phyloP scores from a whole-genome alignment of 2,113 vertebrate species.

The Phylloscopus trochiloides region DNA sequence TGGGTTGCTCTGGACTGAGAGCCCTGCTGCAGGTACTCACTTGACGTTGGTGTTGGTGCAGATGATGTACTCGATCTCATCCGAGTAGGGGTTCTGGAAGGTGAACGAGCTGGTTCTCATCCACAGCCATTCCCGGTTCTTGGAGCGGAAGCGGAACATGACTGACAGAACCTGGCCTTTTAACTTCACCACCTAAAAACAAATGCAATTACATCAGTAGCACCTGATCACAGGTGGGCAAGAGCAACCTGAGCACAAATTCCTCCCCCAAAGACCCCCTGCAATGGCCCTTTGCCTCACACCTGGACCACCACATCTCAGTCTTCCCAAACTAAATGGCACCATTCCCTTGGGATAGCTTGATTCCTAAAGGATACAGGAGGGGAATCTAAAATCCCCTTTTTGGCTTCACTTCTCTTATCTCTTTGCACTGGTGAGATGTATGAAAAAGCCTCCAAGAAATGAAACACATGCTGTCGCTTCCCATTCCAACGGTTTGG shows the following conservation, averaged over 20 bases:
- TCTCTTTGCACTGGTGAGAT: conserved; percentile 35
- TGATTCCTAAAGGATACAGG: neutral
- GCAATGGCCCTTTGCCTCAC: neutral
- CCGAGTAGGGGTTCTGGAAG: conserved; percentile 98
- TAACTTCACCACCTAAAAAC: conserved; percentile 90
- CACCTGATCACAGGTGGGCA: neutral
- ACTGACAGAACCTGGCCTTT: conserved; percentile 97
- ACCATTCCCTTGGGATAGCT: accelerated
- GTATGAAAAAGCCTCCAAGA: conserved; percentile 6
- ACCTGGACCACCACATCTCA: neutral
- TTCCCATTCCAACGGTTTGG: neutral
- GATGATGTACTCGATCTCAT: conserved; percentile 98
- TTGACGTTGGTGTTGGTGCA: conserved; percentile 98
- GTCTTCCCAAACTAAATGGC: neutral
- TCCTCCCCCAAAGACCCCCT: neutral
- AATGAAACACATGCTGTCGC: conserved; percentile 34
- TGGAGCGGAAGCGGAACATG: conserved; percentile 96
- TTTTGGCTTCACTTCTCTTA: neutral
- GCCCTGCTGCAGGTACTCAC: conserved; percentile 72
- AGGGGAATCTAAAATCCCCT: neutral
- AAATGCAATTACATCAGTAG: neutral
- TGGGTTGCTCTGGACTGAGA: neutral
- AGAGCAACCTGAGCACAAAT: neutral
- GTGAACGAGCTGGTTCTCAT: conserved; percentile 98
- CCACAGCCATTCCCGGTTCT: conserved; percentile 91